Evolutionary conservation across 2,888 invertebrate genomes (phyloP), one percentile per base, ranked within the genome.

Genomic region (Prenolepis imparis): DNA sequence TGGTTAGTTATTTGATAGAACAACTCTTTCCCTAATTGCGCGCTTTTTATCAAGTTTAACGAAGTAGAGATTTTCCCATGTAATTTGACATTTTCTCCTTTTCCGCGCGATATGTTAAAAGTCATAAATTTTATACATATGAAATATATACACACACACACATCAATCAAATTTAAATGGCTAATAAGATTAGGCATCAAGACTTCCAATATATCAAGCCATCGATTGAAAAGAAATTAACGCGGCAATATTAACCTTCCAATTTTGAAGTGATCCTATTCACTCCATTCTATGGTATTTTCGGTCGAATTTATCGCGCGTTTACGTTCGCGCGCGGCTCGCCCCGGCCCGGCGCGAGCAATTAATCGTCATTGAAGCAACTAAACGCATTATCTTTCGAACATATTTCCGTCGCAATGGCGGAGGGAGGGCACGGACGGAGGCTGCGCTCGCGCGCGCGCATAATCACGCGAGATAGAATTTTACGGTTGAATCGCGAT

Each of bases 371-470:
- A 78, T 78, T 78, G 78, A 78, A 78, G 78, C 78, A 78, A 78
- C 78, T 78, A 78, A 78, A 78, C 78, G 78, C 78, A 78, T 78
- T 78, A 78, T 78, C 78, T 78, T 78, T 78, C 78, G 78, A 78
- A 78, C 78, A 78, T 78, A 78, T 78, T 78, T 78, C 78, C 78
- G 78, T 78, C 78, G 78, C 78, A 59, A 44, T 4, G 44, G 78
- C 52, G 18, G 48, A 18, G 4, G 18, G 6, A 18, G 68, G 57
- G 57, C 32, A 41, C 78, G 78, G 44, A 52, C 39, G 73, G 41
- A 78, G 70, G 70, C n/a, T 59, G 78, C 36, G 36, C 73, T 68
- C 36, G 70, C 78, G 72, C 72, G 77, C 77, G 78, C 78, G 44
- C 73, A 78, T 78, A 78, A 78, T 78, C 78, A 78, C 78, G 78